Evolutionary conservation across 2,113 vertebrate species (phyloP).

Genomic region (Steatornis caripensis): DNA sequence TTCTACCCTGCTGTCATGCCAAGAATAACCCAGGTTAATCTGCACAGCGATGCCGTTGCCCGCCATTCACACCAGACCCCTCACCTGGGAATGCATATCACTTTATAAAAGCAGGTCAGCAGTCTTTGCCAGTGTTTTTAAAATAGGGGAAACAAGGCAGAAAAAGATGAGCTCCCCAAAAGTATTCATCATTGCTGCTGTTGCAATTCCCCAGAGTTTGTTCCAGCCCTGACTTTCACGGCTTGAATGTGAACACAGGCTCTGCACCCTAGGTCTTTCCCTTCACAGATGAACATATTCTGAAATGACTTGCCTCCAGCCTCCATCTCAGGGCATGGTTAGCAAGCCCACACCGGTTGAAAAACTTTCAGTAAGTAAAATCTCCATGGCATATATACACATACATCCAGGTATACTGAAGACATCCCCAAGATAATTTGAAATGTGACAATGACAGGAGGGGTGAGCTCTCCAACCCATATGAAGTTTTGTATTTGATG

Average conservation of each 20-base stretch:
- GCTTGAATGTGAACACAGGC: background rate
- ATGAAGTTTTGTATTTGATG: background rate
- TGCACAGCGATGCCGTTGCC: background rate
- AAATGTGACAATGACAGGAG: background rate
- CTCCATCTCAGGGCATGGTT: background rate
- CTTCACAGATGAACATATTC: background rate
- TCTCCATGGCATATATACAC: background rate
- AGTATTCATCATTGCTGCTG: background rate
- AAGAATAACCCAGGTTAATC: background rate
- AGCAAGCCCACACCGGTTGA: background rate
- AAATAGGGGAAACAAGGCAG: background rate
- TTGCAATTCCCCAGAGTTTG: background rate
- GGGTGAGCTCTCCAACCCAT: background rate
- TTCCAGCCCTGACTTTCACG: background rate
- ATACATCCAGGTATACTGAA: background rate
- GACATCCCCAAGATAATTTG: background rate
- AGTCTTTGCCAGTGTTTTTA: background rate
- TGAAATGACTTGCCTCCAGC: background rate
- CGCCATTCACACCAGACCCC: accelerated
- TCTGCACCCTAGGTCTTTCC: background rate
- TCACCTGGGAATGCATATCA: background rate
- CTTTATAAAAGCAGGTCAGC: background rate
- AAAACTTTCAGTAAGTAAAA: background rate
- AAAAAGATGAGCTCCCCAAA: background rate
- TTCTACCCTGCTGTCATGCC: background rate